A percentile compares a stretch with the other conserved stretches of the same genome.
Conservation (phyloP, 1,140 invertebrate species). For the Pantala flavescens region DNA sequence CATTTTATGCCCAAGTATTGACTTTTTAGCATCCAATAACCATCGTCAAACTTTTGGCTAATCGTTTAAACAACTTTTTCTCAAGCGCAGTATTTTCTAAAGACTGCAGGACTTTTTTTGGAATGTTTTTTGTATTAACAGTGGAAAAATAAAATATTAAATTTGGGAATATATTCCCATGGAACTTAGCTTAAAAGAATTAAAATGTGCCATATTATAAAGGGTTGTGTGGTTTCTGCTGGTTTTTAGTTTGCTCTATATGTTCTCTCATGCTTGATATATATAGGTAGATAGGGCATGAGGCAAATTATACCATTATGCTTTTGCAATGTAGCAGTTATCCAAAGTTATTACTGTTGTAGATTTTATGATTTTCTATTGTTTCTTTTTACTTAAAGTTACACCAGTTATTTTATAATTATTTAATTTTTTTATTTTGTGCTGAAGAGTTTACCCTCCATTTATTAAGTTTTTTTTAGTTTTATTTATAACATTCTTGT, state of each 20-base stretch:
- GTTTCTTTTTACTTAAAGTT: not conserved
- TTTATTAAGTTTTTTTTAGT: too few relatives aligned
- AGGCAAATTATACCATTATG: not conserved
- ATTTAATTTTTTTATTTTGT: not conserved
- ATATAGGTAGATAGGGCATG: not conserved
- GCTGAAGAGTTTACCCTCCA: not conserved
- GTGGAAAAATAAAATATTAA: conserved; percentile 10
- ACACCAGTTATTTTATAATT: not conserved
- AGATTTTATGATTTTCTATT: not conserved
- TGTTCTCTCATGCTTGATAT: not conserved
- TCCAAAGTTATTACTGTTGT: not conserved
- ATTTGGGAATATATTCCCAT: conserved; percentile 10
- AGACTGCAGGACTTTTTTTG: conserved; percentile 5
- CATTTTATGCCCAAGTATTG: not conserved
- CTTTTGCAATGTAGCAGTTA: not conserved
- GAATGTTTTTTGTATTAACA: conserved; percentile 12
- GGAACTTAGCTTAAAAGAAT: conserved; percentile 7
- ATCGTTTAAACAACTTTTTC: not conserved
- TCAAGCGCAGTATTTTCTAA: conserved; percentile 5
- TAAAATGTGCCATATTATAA: conserved; percentile 11
- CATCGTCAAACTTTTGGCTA: not conserved
- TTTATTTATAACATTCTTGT: too few relatives aligned
- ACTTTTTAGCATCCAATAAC: not conserved
- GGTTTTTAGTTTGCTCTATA: conserved; percentile 12
- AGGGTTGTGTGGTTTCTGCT: conserved; percentile 16